Evolutionary conservation across 2,113 vertebrate species (phyloP), one percentile per base, ranked within the genome.

Genomic region (Campylorhamphus procurvoides): DNA sequence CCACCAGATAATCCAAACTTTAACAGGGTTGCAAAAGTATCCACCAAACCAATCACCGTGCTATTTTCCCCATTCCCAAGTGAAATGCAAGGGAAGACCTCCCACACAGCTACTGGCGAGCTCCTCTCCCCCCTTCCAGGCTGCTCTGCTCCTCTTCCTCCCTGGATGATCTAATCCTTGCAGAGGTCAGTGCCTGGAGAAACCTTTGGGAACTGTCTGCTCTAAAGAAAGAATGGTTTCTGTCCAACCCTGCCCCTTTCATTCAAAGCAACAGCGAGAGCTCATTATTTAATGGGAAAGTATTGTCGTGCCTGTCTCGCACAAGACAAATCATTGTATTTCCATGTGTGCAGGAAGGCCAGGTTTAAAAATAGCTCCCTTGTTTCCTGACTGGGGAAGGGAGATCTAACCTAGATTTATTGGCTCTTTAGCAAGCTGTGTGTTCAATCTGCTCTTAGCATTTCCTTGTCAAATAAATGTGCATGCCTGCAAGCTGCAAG

Each of bases 341-440:
- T 79, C 71, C 81, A 22, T 14, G 40, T 18, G 46, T 28, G 56
- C 53, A 93, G 90, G 75, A 96, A 94, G 68, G 52, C 28, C 80
- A 93, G 63, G 35, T 80, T 89, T 89, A 80, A 94, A 95, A 93
- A 93, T 76, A 94, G 80, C 76, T 86, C 35, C 58, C 62, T 67
- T 72, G 47, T 29, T 91, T 91, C 84, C 92, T 94, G 87, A 39
- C 22, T 4, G 1, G 37, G 9, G 40, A 88, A 40, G 28, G 52
- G 71, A 87, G 44, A 80, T 25, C n/a, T 7, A 89, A 83, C 53
- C 35, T 18, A 72, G 72, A 68, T 84, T 86, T 73, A 84, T 0
- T 69, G 68, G 46, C 72, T 69, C 59, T 53, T 77, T 56, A 91
- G 33, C 29, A 84, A 63, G 35, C 59, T 25, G 40, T 18, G 55